phyloP scores from a whole-genome alignment of 2,797 vertebrate species.

The Coendou prehensilis region DNA sequence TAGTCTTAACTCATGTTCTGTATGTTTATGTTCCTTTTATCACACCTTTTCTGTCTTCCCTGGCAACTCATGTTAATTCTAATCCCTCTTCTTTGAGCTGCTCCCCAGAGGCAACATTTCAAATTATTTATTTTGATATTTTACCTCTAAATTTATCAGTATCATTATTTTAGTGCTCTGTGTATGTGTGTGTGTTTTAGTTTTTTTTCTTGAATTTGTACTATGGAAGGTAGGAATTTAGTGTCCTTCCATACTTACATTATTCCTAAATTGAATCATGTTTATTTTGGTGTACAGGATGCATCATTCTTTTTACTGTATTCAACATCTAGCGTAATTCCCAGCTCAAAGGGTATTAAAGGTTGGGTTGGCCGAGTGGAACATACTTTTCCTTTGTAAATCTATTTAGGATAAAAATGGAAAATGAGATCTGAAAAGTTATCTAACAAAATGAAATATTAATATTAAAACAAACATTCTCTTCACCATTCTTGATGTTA shows the following conservation, averaged over 20 bases:
- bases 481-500: constrained; percentile 48
- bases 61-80: not conserved
- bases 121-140: not conserved
- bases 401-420: not conserved
- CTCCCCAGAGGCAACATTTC: constrained; percentile 8
- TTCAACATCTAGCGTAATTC: not conserved
- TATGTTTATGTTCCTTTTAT: not conserved
- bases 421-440: constrained; percentile 1
- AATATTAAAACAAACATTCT: not conserved
- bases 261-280: constrained; percentile 11
- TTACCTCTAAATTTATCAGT: constrained; percentile 32
- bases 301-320: constrained; percentile 34
- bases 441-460: not conserved
- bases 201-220: constrained; percentile 39
- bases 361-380: not conserved
- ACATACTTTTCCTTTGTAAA: not conserved
- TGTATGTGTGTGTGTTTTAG: not conserved
- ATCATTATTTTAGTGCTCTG: not conserved
- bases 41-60: not conserved
- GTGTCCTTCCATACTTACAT: not conserved
- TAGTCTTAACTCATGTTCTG: not conserved
- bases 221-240: constrained; percentile 31
- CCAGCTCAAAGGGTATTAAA: not conserved
- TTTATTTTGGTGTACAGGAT: not conserved
- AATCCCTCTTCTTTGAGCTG: constrained; percentile 28